Evolutionary conservation across 1,140 invertebrate species (phyloP).

Genomic region (Habropoda laboriosa): DNA sequence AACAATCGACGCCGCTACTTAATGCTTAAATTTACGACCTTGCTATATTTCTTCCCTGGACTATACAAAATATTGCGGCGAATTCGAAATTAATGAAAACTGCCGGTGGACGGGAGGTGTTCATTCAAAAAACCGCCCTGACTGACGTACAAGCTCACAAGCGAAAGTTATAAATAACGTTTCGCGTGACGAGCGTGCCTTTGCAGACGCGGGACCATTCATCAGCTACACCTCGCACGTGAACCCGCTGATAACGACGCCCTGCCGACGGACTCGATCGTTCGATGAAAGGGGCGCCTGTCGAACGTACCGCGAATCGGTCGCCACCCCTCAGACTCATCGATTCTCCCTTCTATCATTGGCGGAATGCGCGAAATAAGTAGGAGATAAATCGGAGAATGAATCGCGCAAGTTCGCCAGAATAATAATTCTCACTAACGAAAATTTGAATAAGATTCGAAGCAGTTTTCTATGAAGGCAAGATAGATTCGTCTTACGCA

Average conservation of each 20-base stretch:
- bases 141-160: slow-evolving; percentile 49
- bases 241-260: slow-evolving; percentile 66
- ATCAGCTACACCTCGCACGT: slow-evolving; percentile 62
- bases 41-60: too few species aligned
- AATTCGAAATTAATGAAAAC: neutral
- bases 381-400: slow-evolving; percentile 3
- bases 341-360: neutral
- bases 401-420: too few species aligned
- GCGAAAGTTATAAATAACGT: slow-evolving; percentile 70
- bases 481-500: too few species aligned
- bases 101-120: neutral
- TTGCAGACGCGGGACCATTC: slow-evolving; percentile 65
- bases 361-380: neutral
- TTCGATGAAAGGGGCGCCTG: slow-evolving; percentile 52
- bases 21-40: too few species aligned
- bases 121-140: slow-evolving; percentile 21
- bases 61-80: too few species aligned
- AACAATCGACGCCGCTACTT: too few species aligned
- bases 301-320: slow-evolving; percentile 50
- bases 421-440: too few species aligned
- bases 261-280: slow-evolving; percentile 47
- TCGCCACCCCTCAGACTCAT: neutral
- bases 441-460: too few species aligned
- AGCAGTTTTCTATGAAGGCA: too few species aligned
- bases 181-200: slow-evolving; percentile 70